Percentiles rank a stretch among this genome's conserved stretches.
Evolutionary conservation across 2,888 invertebrate species (phyloP).

Genomic region (Elaeidobius kamerunicus): DNA sequence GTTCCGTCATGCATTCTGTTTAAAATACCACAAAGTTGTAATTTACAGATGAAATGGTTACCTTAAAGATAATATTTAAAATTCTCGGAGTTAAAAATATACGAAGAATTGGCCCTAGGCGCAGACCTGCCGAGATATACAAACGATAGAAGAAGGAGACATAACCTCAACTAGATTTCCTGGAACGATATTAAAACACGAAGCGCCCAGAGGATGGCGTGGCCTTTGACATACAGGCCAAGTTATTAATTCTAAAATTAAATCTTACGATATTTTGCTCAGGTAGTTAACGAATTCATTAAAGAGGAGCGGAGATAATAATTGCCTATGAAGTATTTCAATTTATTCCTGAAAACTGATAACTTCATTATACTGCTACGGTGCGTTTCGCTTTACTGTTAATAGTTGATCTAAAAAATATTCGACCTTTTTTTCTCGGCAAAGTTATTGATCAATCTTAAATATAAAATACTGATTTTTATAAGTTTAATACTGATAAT

Average conservation of each 20-base stretch:
- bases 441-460: background rate
- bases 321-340: conserved; percentile 1
- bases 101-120: conserved; percentile 16
- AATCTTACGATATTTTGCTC: conserved; percentile 6
- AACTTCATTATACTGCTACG: conserved; percentile 1
- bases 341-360: background rate
- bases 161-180: conserved; percentile 32
- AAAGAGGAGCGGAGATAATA: conserved; percentile 1
- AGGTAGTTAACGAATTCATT: conserved; percentile 2
- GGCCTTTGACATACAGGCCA: conserved; percentile 18
- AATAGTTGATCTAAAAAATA: no score
- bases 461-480: conserved; percentile 3
- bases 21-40: conserved; percentile 18
- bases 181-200: conserved; percentile 32
- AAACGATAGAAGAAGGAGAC: conserved; percentile 23
- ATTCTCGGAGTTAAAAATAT: conserved; percentile 23
- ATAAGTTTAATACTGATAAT: conserved; percentile 11
- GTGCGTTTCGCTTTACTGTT: no score
- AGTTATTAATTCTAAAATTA: conserved; percentile 18
- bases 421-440: no score
- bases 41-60: conserved; percentile 20
- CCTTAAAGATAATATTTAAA: conserved; percentile 25
- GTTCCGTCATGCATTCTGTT: conserved; percentile 7
- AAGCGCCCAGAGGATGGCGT: conserved; percentile 21
- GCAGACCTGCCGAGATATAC: conserved; percentile 16